Conservation (phyloP, 2,113 vertebrate species). For the Ia io region DNA sequence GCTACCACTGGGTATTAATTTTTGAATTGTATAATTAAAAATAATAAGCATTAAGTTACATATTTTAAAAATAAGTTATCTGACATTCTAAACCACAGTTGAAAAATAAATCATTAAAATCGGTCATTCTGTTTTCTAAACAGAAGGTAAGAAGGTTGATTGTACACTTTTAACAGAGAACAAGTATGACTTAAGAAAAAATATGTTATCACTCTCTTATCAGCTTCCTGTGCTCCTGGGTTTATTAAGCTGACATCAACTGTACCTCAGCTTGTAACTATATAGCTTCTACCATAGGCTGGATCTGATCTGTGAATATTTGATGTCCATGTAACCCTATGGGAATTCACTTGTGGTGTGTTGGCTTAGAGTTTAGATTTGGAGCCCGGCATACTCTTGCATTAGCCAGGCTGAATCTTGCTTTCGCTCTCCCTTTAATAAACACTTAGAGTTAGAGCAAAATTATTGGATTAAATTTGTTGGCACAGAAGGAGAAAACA, state of each 20-base stretch:
- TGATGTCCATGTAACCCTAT: background rate
- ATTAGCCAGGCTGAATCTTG: background rate
- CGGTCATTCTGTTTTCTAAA: constrained; percentile 29
- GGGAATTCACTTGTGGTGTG: background rate
- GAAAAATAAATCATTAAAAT: constrained; percentile 38
- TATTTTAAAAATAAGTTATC: constrained; percentile 49
- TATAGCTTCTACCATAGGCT: background rate
- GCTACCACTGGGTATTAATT: background rate
- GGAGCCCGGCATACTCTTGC: background rate
- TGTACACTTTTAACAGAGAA: background rate
- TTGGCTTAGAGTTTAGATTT: background rate
- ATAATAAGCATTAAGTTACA: constrained; percentile 15
- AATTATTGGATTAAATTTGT: constrained; percentile 32
- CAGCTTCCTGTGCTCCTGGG: background rate
- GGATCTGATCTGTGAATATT: background rate
- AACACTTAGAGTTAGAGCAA: constrained; percentile 31
- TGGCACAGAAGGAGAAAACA: background rate
- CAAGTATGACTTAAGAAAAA: constrained; percentile 25
- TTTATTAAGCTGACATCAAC: constrained; percentile 15
- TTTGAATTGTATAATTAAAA: constrained; percentile 45
- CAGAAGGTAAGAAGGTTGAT: background rate
- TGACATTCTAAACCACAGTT: constrained; percentile 16
- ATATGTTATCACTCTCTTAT: background rate
- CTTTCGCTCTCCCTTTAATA: background rate
- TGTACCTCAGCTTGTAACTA: background rate